phyloP scores from a whole-genome alignment of 2,113 vertebrate genomes.

The Xyrauchen texanus region DNA sequence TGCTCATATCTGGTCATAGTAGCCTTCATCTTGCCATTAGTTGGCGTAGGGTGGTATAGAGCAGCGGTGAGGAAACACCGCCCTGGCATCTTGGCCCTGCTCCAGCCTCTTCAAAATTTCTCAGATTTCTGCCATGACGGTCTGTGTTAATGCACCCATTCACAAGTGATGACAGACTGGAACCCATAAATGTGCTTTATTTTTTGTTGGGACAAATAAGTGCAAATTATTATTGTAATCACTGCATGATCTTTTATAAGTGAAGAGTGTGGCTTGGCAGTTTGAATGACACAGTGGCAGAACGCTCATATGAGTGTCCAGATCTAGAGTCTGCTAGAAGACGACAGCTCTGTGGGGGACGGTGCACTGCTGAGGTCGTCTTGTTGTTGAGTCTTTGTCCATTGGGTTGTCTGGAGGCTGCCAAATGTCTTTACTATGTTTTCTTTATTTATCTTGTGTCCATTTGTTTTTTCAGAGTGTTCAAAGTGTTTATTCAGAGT shows the following conservation, averaged over 20 bases:
- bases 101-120: constrained; percentile 28
- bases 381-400: neutral
- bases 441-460: neutral
- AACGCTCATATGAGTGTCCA: neutral
- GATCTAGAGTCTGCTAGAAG: neutral
- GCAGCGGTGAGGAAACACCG: neutral
- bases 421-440: constrained; percentile 26
- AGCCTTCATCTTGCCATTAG: constrained; percentile 19
- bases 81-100: constrained; percentile 35
- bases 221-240: neutral
- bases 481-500: neutral
- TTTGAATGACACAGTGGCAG: neutral
- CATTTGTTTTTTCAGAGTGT: too few species aligned
- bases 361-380: too few species aligned
- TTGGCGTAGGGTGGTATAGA: constrained; percentile 13
- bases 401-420: neutral
- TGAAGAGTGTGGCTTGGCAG: neutral
- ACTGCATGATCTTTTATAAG: too few species aligned
- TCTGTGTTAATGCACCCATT: constrained; percentile 1
- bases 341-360: neutral
- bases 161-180: neutral
- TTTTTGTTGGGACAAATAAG: neutral
- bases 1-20: neutral
- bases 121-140: constrained; percentile 34
- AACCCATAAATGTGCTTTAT: neutral